Base-by-base conservation (phyloP, 2,888 invertebrate species). In the Agrotis segetum region DNA sequence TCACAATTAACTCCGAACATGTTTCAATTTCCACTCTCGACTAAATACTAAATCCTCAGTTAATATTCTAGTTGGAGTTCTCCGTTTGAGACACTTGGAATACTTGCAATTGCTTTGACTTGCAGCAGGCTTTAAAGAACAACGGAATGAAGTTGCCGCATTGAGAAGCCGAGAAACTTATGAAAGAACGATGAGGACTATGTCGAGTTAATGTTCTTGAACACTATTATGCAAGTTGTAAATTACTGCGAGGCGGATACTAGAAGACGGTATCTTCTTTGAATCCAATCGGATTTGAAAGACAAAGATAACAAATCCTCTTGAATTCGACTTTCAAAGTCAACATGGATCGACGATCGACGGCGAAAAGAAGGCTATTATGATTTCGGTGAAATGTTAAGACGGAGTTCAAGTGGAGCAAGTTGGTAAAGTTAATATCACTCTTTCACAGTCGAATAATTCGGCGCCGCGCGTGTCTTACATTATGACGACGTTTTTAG, bases 1-100 rank as follows among this genome's bases (percentile, higher is more conserved):
- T 92, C 88, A 91, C 93, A 94, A 94, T 94, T 94, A 94, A 94
- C 92, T 92, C 87, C 81, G 88, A 90, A 93, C 94, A 94, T 94
- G 93, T 94, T 94, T 92, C 92, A 94, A 94, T 94, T 94, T 93
- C 90, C 89, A 93, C 90, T 90, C 88, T 87, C 88, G 87, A 87
- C 89, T 91, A 85, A 88, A 89, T 90, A 89, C 89, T 88, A 88
- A 91, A 90, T 87, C 87, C 88, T 84, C 79, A 85, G 87, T 89
- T 91, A 92, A 91, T 92, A 92, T 91, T 91, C 88, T 85, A 87
- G 87, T 88, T 87, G 87, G 71, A 80, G 84, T 59, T 79, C 85
- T 78, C 85, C 82, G 77, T 86, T 87, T 81, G 74, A 88, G 82
- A 84, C 73, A 79, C 74, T 86, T 80, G 74, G 83, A 85, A 87